Evolutionary conservation across 2,888 invertebrate genomes (phyloP), one percentile per base, ranked within the genome.

Genomic region (Oscheius sp.): DNA sequence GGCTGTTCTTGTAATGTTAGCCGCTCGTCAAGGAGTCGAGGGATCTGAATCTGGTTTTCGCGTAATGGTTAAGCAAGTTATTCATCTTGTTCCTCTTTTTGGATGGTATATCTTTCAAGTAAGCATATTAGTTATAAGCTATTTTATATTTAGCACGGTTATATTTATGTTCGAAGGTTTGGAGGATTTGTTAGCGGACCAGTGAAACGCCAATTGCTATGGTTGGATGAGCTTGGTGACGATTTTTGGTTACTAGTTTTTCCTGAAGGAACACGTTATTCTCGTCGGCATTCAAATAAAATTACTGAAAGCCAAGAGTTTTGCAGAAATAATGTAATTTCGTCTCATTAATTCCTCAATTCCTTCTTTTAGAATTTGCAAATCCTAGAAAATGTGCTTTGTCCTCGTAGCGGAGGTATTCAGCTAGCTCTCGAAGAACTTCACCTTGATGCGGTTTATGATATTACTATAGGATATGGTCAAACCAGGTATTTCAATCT

Each of bases 81-180:
- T 84, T 28, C 82, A 80, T 64, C 72, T 78, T 41, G 80, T 82
- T 4, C 84, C 84, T 1, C 68, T 84, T 14, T 84, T 82, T 71
- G 84, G 83, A 8, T 84, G 84, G 84, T 84, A 84, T 68, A 80
- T 82, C 17, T 78, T 81, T 64, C 83, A 83, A 72, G 81, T 80
- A 44, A 26, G 38, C 12, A n/a, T 24, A 20, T 61, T 51, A 3
- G 22, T 28, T 14, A 33, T 49, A 14, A 45, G 8, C 20, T 22
- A 17, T 28, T 24, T n/a, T 32, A 14, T 17, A 28, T 26, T 38
- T 54, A 81, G 73, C 82, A 80, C 54, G 84, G 84, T 6, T 84
- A 80, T 71, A 80, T 84, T 61, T 84, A 83, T 66, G 84, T 84
- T 2, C 75, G 82, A 2, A 69, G 84, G 2, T 82, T 82, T 57